A percentile compares a stretch with the other conserved stretches of the same genome.
These are phyloP conservation scores for Oreotrochilus melanogaster DNA, from an alignment of 2,113 vertebrate species.

Conservation along the genomic window DNA sequence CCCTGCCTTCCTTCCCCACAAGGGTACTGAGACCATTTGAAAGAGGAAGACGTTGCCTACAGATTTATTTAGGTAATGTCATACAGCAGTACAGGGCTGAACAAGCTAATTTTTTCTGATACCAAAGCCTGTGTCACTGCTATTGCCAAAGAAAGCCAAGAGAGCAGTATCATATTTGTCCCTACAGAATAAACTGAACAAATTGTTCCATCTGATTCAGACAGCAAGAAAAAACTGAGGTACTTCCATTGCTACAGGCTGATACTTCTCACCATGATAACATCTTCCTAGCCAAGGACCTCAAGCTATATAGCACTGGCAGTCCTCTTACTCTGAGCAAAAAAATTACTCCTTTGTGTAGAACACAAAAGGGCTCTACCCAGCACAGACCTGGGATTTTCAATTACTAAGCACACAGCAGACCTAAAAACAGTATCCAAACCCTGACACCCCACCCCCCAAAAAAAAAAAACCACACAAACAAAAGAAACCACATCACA, in stretches of 20 bases:
- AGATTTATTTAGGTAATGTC: neutral
- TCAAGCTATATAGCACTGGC: neutral
- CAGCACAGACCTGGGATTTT: neutral
- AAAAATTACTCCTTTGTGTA: neutral
- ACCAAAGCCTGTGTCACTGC: neutral
- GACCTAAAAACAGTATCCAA: neutral
- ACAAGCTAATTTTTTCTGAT: neutral
- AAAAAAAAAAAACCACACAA: neutral
- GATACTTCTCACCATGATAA: slow-evolving; percentile 5
- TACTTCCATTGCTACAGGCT: neutral
- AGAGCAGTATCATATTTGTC: neutral
- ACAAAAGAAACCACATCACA: neutral
- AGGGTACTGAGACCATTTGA: neutral
- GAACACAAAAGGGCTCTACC: neutral
- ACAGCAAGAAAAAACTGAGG: slow-evolving; percentile 23
- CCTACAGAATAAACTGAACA: neutral
- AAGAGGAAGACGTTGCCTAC: neutral
- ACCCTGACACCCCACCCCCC: too few species aligned
- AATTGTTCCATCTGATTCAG: neutral
- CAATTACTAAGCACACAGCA: neutral
- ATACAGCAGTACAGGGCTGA: neutral
- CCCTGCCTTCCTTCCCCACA: neutral
- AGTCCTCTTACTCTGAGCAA: neutral
- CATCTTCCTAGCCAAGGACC: neutral
- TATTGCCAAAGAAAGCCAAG: neutral